These are phyloP conservation scores for Hyphantria cunea DNA, from an alignment of 1,140 invertebrate genomes.

Conservation along the genomic window DNA sequence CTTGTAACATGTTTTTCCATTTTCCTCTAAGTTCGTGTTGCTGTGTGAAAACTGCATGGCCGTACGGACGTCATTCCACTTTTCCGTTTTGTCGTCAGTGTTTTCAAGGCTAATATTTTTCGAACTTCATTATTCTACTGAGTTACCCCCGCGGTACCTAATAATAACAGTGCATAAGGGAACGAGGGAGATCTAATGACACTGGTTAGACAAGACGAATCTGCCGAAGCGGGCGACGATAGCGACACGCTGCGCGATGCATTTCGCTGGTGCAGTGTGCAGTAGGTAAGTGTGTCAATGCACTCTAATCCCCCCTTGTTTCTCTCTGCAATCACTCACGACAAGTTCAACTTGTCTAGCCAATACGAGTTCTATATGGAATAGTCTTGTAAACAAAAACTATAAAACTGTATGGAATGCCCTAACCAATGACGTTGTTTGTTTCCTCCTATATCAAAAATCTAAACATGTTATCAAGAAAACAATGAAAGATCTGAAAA, in stretches of 20 bases:
- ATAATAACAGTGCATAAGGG: conserved; percentile 24
- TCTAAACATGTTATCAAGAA: too few relatives aligned
- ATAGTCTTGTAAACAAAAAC: conserved; percentile 35
- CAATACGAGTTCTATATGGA: conserved; percentile 42
- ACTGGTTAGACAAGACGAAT: conserved; percentile 49
- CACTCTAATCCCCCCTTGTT: conserved; percentile 66
- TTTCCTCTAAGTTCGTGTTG: conserved; percentile 66
- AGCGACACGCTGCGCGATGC: conserved; percentile 49
- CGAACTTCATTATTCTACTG: conserved; percentile 44
- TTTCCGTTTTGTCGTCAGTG: conserved; percentile 75
- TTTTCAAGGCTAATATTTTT: conserved; percentile 54
- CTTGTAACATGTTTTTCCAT: conserved; percentile 48
- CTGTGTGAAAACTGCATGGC: conserved; percentile 74
- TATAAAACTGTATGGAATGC: background rate
- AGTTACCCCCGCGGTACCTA: conserved; percentile 30
- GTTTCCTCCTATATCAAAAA: too few relatives aligned
- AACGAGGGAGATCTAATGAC: conserved; percentile 45
- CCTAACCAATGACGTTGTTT: background rate
- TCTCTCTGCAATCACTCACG: conserved; percentile 67
- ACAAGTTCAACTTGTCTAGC: conserved; percentile 66
- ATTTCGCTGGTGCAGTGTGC: conserved; percentile 71
- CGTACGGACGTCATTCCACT: conserved; percentile 77
- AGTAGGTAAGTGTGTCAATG: conserved; percentile 79
- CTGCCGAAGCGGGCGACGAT: conserved; percentile 56
- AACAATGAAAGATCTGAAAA: too few relatives aligned